Base-by-base conservation (phyloP, 1,140 invertebrate genomes). In the Orchesella cincta region DNA sequence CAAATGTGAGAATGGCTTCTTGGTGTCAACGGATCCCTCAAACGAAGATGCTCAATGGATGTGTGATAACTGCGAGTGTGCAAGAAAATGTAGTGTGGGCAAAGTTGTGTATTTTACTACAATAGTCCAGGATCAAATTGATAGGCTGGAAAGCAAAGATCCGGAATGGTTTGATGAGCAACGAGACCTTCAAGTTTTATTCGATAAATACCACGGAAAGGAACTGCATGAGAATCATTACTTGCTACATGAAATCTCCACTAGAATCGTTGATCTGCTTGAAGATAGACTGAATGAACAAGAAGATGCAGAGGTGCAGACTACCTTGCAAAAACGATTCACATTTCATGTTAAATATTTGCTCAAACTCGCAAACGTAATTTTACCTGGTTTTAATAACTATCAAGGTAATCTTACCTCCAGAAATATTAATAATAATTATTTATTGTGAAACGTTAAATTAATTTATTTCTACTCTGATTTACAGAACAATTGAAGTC, bases 61-160 rank as follows among this genome's bases (percentile, higher is more conserved):
- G 12, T 78, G 77, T 51, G 36, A 62, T n/a, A 28, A 76, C 14
- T n/a, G 29, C 1, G 18, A 57, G 14, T 46, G 46, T 67, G 62
- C 8, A 3, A 31, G n/a, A 26, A 67, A 3, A 12, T 67, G 62
- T 29, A 67, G 28, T 29, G 62, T 67, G 62, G 62, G 62, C n/a
- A 76, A 31, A 33, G 72, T 78, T 33, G 39, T 62, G 39, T 73
- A 78, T 23, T 62, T 78, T 67, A 33, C 77, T 18, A 64, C 72
- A n/a, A 76, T 26, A 20, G 52, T 78, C 64, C 73, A 78, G 46
- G 34, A 57, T 14, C 74, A 78, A 28, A 64, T 76, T 46, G 28
- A 75, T 57, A 26, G 35, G 18, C 12, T 76, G 2, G 23, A 34
- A 64, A 39, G 35, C 29, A n/a, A 23, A 29, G 31, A 54, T 31